A percentile compares a stretch with the other conserved stretches of the same genome.
Evolutionary conservation across 2,113 vertebrate species (phyloP).

Genomic region (Varanus komodoensis): DNA sequence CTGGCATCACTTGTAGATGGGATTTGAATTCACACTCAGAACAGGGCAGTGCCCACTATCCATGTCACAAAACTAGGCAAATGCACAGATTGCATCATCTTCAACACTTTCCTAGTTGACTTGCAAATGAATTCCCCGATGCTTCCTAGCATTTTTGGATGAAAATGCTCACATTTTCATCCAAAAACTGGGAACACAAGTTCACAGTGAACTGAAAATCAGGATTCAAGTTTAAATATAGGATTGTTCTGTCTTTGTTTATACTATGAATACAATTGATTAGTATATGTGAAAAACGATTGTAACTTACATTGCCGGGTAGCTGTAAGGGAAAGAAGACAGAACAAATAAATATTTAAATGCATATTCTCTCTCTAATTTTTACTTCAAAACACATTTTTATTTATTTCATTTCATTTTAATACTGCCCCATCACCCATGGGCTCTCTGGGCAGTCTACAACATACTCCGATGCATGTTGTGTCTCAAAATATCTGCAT

Average conservation of each 20-base stretch:
- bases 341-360: background rate
- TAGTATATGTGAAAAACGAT: conserved; percentile 11
- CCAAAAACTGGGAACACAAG: background rate
- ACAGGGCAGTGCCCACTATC: background rate
- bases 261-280: background rate
- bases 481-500: too few species aligned
- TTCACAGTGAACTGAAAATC: background rate
- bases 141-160: background rate
- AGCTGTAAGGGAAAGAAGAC: conserved; percentile 50
- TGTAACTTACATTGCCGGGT: background rate
- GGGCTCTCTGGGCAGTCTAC: too few species aligned
- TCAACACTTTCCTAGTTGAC: background rate
- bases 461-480: too few species aligned
- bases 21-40: background rate
- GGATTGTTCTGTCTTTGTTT: background rate
- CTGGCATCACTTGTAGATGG: background rate
- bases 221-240: background rate
- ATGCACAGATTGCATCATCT: background rate
- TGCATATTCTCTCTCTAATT: background rate
- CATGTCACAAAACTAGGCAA: background rate
- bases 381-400: too few species aligned
- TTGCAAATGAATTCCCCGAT: background rate
- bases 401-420: too few species aligned
- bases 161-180: background rate
- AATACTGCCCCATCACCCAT: too few species aligned